Percentiles rank a stretch among this genome's conserved stretches.
Conservation (phyloP, 2,888 invertebrate genomes). For the Acheta domesticus region DNA sequence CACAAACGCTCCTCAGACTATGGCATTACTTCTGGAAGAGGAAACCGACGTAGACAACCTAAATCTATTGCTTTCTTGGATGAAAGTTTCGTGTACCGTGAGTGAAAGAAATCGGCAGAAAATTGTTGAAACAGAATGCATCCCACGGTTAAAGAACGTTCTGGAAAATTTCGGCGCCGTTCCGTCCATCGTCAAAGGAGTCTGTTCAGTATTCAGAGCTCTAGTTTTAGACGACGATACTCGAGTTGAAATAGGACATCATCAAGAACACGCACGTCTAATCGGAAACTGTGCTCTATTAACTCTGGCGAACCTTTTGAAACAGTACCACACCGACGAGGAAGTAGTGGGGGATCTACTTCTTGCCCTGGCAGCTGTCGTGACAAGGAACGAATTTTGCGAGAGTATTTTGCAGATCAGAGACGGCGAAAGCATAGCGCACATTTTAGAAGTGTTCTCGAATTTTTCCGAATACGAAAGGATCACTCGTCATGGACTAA, state of each 20-base stretch:
- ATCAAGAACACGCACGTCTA: conserved; percentile 76
- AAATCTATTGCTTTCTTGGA: conserved; percentile 63
- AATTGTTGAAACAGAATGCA: conserved; percentile 57
- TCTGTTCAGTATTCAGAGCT: conserved; percentile 64
- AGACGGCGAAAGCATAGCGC: too few relatives aligned
- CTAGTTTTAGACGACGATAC: conserved; percentile 84
- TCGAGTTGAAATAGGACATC: conserved; percentile 79
- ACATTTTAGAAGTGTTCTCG: too few relatives aligned
- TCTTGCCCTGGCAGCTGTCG: too few relatives aligned
- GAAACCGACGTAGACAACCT: conserved; percentile 52
- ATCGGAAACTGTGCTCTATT: conserved; percentile 68
- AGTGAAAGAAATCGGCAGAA: conserved; percentile 81
- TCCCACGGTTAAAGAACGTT: conserved; percentile 50
- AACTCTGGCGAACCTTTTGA: conserved; percentile 58
- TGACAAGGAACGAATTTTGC: too few relatives aligned
- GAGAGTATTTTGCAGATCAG: too few relatives aligned
- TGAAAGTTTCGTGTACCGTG: conserved; percentile 69
- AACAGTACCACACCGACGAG: conserved; percentile 58
- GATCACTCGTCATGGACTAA: too few relatives aligned
- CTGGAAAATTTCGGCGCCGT: conserved; percentile 41
- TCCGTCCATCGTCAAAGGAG: conserved; percentile 53
- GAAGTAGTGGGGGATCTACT: conserved; percentile 52
- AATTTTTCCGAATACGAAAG: too few relatives aligned
- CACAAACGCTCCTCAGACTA: conserved; percentile 58
- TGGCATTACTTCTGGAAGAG: conserved; percentile 58